A percentile compares a stretch with the other conserved stretches of the same genome.
Conservation (phyloP, 53 echinoderm and acorn worm species). For the Paracentrotus lividus region DNA sequence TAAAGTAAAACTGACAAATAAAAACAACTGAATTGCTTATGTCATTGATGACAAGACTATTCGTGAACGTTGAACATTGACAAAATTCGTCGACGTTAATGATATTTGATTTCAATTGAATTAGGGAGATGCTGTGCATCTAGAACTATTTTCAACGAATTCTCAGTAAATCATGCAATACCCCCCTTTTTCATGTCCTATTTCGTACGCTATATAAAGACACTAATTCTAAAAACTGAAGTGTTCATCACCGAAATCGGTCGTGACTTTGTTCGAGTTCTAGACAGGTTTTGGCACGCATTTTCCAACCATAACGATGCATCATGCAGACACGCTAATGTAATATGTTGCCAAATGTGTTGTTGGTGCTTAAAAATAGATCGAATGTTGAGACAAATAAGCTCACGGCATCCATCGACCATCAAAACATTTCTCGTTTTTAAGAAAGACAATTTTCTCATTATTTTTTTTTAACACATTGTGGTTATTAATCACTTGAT, state of each 20-base stretch:
- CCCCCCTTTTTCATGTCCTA: too few species aligned
- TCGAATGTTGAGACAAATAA: background rate
- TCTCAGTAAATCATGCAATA: too few species aligned
- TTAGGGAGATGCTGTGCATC: too few species aligned
- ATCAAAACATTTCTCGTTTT: background rate
- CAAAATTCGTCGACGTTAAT: too few species aligned
- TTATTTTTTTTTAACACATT: too few species aligned
- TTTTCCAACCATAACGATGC: background rate
- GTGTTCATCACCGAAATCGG: background rate
- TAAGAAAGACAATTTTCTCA: slow-evolving; percentile 4
- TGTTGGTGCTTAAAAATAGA: slow-evolving; percentile 1
- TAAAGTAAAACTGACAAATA: too few species aligned
- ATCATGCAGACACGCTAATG: background rate
- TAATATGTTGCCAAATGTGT: background rate
- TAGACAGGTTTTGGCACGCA: background rate
- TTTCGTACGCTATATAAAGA: background rate
- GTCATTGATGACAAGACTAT: too few species aligned
- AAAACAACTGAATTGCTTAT: too few species aligned
- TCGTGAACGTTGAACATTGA: too few species aligned
- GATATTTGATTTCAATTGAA: too few species aligned
- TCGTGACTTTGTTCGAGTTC: background rate
- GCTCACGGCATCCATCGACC: background rate
- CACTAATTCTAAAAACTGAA: background rate
- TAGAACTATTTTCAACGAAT: too few species aligned
- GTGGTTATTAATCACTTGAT: too few species aligned